A percentile compares a stretch with the other conserved stretches of the same genome.
phyloP scores from a whole-genome alignment of 1,140 invertebrate species.

The Trichoplusia ni region DNA sequence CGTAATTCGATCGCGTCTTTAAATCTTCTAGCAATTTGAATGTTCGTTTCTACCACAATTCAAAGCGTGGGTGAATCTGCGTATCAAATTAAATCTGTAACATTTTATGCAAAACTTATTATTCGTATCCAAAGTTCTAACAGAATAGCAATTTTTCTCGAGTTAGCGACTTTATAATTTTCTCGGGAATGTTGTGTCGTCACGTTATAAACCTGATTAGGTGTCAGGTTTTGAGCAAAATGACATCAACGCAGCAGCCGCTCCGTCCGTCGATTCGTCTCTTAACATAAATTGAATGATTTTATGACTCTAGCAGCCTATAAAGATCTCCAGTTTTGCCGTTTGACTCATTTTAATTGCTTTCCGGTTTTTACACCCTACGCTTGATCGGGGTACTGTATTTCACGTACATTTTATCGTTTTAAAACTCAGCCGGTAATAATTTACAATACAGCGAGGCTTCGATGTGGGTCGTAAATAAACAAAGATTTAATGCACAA shows the following conservation, averaged over 20 bases:
- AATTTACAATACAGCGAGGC: slow-evolving; percentile 57
- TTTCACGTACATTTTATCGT: slow-evolving; percentile 58
- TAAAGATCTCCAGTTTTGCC: slow-evolving; percentile 57
- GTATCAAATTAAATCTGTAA: slow-evolving; percentile 28
- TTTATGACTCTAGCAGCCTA: slow-evolving; percentile 58
- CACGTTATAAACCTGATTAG: slow-evolving; percentile 2
- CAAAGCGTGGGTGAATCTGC: slow-evolving; percentile 6
- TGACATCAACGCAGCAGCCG: slow-evolving; percentile 37
- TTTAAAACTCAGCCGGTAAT: slow-evolving; percentile 52
- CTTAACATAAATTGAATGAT: slow-evolving; percentile 63
- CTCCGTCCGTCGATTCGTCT: slow-evolving; percentile 38
- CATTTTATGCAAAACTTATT: slow-evolving; percentile 19
- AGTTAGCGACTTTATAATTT: slow-evolving; percentile 14
- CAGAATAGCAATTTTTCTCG: slow-evolving; percentile 1
- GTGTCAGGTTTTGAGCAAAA: slow-evolving; percentile 21
- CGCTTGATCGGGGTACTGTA: slow-evolving; percentile 52
- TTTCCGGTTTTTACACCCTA: slow-evolving; percentile 52
- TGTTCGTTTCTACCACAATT: slow-evolving; percentile 10
- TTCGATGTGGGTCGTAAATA: slow-evolving; percentile 60
- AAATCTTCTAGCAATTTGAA: slow-evolving; percentile 16
- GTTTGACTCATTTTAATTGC: slow-evolving; percentile 74
- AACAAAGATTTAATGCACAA: slow-evolving; percentile 61
- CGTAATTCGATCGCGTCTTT: slow-evolving; percentile 18
- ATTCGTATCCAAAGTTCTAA: slow-evolving; percentile 2
- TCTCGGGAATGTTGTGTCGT: slow-evolving; percentile 4